These are phyloP conservation scores for Fragum fragum DNA, from an alignment of 2,888 invertebrate species.

Conservation along the genomic window DNA sequence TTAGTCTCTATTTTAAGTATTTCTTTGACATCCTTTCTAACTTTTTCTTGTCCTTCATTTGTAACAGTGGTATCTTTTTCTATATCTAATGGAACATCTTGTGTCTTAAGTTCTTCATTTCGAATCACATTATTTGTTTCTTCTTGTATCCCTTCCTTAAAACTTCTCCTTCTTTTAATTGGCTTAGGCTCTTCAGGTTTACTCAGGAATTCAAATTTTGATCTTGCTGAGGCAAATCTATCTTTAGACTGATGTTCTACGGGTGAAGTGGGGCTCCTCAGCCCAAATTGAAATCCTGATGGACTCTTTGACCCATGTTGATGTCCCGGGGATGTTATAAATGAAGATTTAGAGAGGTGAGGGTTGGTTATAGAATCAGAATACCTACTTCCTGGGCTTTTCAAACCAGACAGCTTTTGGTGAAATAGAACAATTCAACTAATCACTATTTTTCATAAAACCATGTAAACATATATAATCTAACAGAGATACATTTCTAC, in stretches of 20 bases:
- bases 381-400: slow-evolving; percentile 41
- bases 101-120: neutral
- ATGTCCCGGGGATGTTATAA: slow-evolving; percentile 26
- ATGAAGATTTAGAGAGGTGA: slow-evolving; percentile 32
- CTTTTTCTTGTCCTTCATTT: neutral
- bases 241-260: slow-evolving; percentile 42
- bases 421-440: slow-evolving; percentile 8
- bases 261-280: slow-evolving; percentile 1
- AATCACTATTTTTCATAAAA: too few relatives aligned
- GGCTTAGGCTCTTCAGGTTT: slow-evolving; percentile 16
- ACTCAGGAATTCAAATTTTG: slow-evolving; percentile 43
- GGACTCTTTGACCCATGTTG: neutral
- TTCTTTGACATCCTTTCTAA: neutral
- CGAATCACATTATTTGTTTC: neutral
- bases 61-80: neutral
- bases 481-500: too few relatives aligned
- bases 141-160: neutral
- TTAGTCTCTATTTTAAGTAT: neutral
- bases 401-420: slow-evolving; percentile 24
- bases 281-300: slow-evolving; percentile 9
- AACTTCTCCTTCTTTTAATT: slow-evolving; percentile 9
- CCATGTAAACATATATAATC: too few relatives aligned
- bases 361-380: slow-evolving; percentile 31
- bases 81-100: neutral
- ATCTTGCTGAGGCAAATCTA: slow-evolving; percentile 43